Evolutionary conservation across 1,140 invertebrate species (phyloP).

Genomic region (Drosophila ficusphila): DNA sequence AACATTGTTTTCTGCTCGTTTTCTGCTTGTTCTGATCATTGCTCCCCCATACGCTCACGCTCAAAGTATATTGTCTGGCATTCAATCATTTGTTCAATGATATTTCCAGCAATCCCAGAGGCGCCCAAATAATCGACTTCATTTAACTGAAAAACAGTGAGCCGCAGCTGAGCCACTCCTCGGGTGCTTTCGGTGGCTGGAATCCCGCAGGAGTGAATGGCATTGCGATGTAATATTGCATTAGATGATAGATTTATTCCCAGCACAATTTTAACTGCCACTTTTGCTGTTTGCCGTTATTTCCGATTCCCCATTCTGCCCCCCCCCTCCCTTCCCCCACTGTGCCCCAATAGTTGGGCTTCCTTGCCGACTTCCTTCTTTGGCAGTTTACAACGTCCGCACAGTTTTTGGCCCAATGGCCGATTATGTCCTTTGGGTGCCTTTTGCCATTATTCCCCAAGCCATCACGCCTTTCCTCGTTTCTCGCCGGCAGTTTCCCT

Average conservation of each 20-base stretch:
- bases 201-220: constrained; percentile 20
- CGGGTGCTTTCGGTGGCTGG: not conserved
- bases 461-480: not conserved
- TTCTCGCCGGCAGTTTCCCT: not conserved
- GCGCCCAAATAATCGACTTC: constrained; percentile 74
- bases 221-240: constrained; percentile 78
- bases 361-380: constrained; percentile 18
- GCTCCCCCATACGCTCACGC: constrained; percentile 10
- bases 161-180: constrained; percentile 31
- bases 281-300: constrained; percentile 57
- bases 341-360: not conserved
- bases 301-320: constrained; percentile 39
- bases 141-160: constrained; percentile 69
- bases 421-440: constrained; percentile 80
- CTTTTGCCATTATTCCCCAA: constrained; percentile 55
- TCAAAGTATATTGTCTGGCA: constrained; percentile 6
- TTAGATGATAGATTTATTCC: constrained; percentile 82
- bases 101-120: constrained; percentile 58
- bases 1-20: too few relatives aligned
- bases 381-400: constrained; percentile 73
- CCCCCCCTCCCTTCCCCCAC: not conserved
- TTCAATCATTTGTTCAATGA: constrained; percentile 62
- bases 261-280: constrained; percentile 79
- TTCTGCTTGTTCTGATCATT: not conserved
- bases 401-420: constrained; percentile 67